Conservation (phyloP, 2,797 vertebrate species). For the Alexandromys oeconomus region DNA sequence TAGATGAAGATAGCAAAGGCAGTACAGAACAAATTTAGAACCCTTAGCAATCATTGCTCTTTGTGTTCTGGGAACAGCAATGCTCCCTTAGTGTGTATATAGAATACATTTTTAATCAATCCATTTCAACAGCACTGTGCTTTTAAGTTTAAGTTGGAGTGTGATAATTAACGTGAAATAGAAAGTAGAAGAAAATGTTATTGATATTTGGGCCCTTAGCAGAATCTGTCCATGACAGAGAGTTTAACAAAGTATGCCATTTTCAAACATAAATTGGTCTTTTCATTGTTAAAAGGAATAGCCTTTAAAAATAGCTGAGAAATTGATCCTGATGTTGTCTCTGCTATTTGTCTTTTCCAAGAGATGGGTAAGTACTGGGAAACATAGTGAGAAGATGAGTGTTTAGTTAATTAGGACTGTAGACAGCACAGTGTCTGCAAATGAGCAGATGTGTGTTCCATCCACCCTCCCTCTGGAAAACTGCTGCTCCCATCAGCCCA, state of each 20-base stretch:
- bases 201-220: background rate
- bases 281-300: conserved; percentile 7
- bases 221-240: background rate
- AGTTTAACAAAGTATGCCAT: no score
- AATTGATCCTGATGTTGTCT: background rate
- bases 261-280: background rate
- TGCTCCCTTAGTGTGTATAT: background rate
- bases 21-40: background rate
- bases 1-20: background rate
- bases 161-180: background rate
- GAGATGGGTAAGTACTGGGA: background rate
- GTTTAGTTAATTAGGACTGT: background rate
- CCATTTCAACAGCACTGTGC: background rate
- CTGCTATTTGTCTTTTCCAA: background rate
- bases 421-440: background rate
- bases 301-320: background rate
- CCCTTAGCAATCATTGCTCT: background rate
- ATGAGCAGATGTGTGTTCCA: background rate
- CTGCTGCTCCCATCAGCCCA: background rate
- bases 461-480: background rate
- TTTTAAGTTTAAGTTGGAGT: background rate
- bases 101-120: background rate
- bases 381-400: background rate
- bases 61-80: background rate
- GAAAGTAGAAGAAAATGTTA: background rate